phyloP scores from a whole-genome alignment of 2,113 vertebrate species.

The Sebastes schlegelii region DNA sequence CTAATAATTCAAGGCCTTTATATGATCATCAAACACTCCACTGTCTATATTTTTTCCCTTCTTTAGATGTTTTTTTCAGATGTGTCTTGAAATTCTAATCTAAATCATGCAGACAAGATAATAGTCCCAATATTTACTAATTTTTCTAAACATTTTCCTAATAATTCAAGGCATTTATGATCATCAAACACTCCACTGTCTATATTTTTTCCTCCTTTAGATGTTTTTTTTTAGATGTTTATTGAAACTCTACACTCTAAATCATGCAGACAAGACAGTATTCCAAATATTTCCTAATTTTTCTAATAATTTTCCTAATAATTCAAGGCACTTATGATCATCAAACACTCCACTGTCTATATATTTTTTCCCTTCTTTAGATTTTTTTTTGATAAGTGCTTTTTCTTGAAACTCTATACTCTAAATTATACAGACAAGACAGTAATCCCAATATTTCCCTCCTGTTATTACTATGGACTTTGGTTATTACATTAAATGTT shows the following conservation, averaged over 20 bases:
- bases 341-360: slow-evolving; percentile 5
- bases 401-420: slow-evolving; percentile 32
- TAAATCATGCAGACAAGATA: slow-evolving; percentile 48
- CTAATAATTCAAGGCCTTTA: not conserved
- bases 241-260: slow-evolving; percentile 26
- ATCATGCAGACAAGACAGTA: slow-evolving; percentile 43
- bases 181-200: slow-evolving; percentile 10
- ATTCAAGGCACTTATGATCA: not conserved
- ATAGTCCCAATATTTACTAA: slow-evolving; percentile 29
- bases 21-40: slow-evolving; percentile 12
- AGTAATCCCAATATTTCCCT: slow-evolving; percentile 32
- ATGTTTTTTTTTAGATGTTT: slow-evolving; percentile 35
- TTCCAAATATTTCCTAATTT: slow-evolving; percentile 22
- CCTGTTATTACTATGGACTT: slow-evolving; percentile 62
- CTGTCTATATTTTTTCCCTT: not conserved
- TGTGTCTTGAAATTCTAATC: slow-evolving; percentile 24
- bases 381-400: slow-evolving; percentile 26
- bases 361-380: not conserved
- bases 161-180: not conserved
- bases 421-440: slow-evolving; percentile 46
- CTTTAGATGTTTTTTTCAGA: slow-evolving; percentile 23
- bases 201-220: not conserved
- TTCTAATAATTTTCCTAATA: not conserved
- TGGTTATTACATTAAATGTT: slow-evolving; percentile 72
- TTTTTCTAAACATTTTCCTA: no score